phyloP scores from a whole-genome alignment of 2,888 invertebrate species.

The Galeopsomyia nigrocyanea region DNA sequence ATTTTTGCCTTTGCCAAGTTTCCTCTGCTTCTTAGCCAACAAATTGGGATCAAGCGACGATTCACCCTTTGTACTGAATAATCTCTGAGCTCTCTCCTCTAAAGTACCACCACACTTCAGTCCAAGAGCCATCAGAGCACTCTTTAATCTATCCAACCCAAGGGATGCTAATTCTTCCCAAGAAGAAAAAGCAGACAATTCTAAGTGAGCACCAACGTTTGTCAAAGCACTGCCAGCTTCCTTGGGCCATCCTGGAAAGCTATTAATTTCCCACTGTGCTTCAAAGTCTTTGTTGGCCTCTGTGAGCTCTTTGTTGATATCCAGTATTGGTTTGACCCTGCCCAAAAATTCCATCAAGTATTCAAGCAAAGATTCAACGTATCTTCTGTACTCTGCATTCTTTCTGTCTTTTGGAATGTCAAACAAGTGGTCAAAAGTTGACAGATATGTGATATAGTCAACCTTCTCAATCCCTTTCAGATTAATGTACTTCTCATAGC shows the following conservation, averaged over 20 bases:
- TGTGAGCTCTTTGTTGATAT: constrained; percentile 84
- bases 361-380: constrained; percentile 85
- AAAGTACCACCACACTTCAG: constrained; percentile 98
- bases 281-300: constrained; percentile 85
- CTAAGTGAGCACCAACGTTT: constrained; percentile 95
- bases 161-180: constrained; percentile 97
- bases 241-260: constrained; percentile 97
- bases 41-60: constrained; percentile 92
- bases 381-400: constrained; percentile 88
- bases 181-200: constrained; percentile 97
- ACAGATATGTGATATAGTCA: constrained; percentile 96
- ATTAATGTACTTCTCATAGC: constrained; percentile 96
- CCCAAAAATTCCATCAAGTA: constrained; percentile 88
- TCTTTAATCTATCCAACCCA: constrained; percentile 96
- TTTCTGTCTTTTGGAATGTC: constrained; percentile 94
- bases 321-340: constrained; percentile 88
- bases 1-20: constrained; percentile 74
- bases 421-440: constrained; percentile 94
- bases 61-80: constrained; percentile 96
- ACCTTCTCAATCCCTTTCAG: constrained; percentile 96
- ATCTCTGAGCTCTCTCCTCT: constrained; percentile 95
- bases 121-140: constrained; percentile 95
- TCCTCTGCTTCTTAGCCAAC: constrained; percentile 89
- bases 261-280: constrained; percentile 88
- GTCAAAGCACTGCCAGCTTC: constrained; percentile 94